phyloP scores from a whole-genome alignment of 37 sponge, comb jelly and placozoan species.

The Hexactinellida sp. region DNA sequence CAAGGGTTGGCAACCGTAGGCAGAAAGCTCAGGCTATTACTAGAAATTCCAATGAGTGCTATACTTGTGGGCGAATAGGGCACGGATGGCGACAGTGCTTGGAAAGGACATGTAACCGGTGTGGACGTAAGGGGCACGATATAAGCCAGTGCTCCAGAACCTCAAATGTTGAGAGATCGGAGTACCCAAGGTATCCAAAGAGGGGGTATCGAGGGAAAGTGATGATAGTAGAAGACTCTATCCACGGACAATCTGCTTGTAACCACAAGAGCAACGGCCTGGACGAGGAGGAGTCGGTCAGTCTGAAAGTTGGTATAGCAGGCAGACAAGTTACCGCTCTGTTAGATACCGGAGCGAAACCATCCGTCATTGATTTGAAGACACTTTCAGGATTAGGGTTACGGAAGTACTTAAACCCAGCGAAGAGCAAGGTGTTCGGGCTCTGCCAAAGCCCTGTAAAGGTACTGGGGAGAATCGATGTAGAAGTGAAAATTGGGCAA shows the following conservation, averaged over 20 bases:
- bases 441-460: not conserved
- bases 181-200: not conserved
- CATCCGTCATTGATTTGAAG: not conserved
- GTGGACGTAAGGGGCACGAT: not conserved
- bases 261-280: not conserved
- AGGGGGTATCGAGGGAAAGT: not conserved
- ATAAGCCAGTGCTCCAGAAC: not conserved
- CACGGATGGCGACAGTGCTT: not conserved
- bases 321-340: not conserved
- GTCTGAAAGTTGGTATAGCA: not conserved
- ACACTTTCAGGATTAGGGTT: not conserved
- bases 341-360: slow-evolving; percentile 5
- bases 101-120: not conserved
- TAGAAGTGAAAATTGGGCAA: not conserved
- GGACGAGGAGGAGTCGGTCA: not conserved
- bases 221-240: not conserved
- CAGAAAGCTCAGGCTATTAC: not conserved
- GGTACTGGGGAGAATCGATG: not conserved
- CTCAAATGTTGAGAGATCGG: not conserved
- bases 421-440: not conserved
- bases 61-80: not conserved
- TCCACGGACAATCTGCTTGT: not conserved
- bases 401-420: not conserved
- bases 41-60: not conserved
- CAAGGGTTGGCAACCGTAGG: not conserved